Percentiles rank a stretch among this genome's conserved stretches.
These are phyloP conservation scores for Oreochromis niloticus DNA, from an alignment of 2,113 vertebrate genomes.

Conservation along the genomic window DNA sequence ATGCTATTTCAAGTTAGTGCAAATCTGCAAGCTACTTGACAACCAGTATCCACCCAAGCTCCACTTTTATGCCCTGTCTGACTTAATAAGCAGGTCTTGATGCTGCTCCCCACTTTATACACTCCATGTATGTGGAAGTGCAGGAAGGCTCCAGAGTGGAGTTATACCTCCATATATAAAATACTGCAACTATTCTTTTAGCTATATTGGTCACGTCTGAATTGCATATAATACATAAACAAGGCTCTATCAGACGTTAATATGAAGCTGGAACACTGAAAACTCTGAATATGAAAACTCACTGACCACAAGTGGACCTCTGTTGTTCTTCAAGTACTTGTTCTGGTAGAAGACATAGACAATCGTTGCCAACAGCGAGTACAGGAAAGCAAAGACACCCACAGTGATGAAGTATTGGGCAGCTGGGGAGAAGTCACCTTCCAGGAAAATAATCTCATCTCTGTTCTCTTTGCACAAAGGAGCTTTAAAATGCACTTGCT, in stretches of 20 bases:
- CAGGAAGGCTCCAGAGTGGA: background rate
- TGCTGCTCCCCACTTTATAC: background rate
- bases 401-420: constrained; percentile 92
- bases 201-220: background rate
- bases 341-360: constrained; percentile 99
- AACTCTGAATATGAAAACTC: background rate
- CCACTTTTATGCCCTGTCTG: background rate
- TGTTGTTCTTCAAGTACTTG: constrained; percentile 96
- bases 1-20: background rate
- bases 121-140: background rate
- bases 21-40: background rate
- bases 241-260: background rate
- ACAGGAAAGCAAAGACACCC: constrained; percentile 93
- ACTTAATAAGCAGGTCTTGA: background rate
- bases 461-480: constrained; percentile 84
- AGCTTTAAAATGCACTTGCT: constrained; percentile 89
- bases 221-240: background rate
- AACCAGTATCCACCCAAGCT: background rate
- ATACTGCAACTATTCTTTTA: background rate
- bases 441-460: constrained; percentile 82
- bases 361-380: constrained; percentile 90
- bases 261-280: background rate
- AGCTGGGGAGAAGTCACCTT: constrained; percentile 85
- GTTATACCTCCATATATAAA: background rate
- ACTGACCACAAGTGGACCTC: constrained; percentile 94